These are phyloP conservation scores for Drosophila sechellia DNA, from an alignment of 1,140 invertebrate genomes.

Conservation along the genomic window DNA sequence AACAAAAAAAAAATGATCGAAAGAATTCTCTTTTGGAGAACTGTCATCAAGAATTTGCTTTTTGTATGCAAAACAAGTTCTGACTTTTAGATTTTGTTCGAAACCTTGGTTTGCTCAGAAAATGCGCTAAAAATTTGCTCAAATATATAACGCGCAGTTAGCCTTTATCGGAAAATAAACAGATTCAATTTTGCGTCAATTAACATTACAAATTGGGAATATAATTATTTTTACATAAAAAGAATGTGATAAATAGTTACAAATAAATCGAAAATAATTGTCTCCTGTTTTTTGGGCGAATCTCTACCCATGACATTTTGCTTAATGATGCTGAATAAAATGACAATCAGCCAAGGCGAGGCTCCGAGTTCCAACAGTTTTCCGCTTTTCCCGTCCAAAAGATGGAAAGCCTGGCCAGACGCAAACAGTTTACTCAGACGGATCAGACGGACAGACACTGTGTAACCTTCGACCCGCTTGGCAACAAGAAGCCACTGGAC, in stretches of 20 bases:
- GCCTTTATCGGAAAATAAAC: background rate
- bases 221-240: background rate
- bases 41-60: slow-evolving; percentile 44
- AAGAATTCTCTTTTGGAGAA: slow-evolving; percentile 45
- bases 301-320: slow-evolving; percentile 28
- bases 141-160: slow-evolving; percentile 21
- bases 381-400: slow-evolving; percentile 12
- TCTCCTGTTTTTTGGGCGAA: background rate
- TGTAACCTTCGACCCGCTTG: slow-evolving; percentile 67
- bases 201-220: background rate
- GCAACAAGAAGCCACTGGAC: slow-evolving; percentile 29
- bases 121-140: slow-evolving; percentile 7
- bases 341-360: slow-evolving; percentile 14
- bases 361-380: background rate
- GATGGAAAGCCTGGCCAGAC: slow-evolving; percentile 39
- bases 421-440: slow-evolving; percentile 50
- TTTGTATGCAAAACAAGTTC: slow-evolving; percentile 52
- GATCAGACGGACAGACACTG: slow-evolving; percentile 1
- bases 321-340: slow-evolving; percentile 48
- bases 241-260: too few relatives aligned
- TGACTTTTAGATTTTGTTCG: slow-evolving; percentile 40
- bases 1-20: slow-evolving; percentile 25
- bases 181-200: background rate
- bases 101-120: slow-evolving; percentile 36
- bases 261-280: too few relatives aligned